Evolutionary conservation across 2,113 vertebrate species (phyloP), one percentile per base, ranked within the genome.

Genomic region (Paralichthys olivaceus): DNA sequence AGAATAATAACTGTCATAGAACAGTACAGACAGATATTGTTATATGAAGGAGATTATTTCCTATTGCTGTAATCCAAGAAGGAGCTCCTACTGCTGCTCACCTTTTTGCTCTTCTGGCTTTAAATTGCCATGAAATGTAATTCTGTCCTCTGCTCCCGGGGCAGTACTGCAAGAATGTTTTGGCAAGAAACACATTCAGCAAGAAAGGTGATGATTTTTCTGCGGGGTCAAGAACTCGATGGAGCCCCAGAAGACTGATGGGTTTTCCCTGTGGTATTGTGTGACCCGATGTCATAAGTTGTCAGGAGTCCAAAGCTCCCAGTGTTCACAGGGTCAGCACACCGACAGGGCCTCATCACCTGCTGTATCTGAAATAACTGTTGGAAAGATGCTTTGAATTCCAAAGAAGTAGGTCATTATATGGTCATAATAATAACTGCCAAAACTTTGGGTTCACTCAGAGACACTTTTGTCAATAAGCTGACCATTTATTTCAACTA

Each of bases 121-220:
- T 32, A 79, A 81, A 87, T 72, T 89, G 67, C 74, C 75, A 75
- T 59, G 80, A 77, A 84, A 83, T 85, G 67, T 53, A 77, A 90
- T 86, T 88, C 77, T 81, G 28, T 55, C 61, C 73, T 68, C 28
- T 20, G 37, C 56, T 78, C 79, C 84, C 72, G 51, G 63, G 73
- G 87, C 77, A 60, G 55, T 77, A 49, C 63, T 62, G 68, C 34
- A 57, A 79, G 43, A 69, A 69, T 34, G 51, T 37, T 66, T 68
- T 75, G 49, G 72, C 29, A 40, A 86, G 70, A 53, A 43, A 25
- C 55, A 49, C 64, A 54, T 84, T 86, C 81, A 76, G 62, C 26
- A 70, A 53, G 54, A 57, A 69, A 83, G 69, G 74, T 78, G 72
- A 76, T 34, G 75, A 75, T 73, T 87, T 51, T 80, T 69, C 61